Conservation (phyloP, 1,140 invertebrate species). For the Apocrypta bakeri region DNA sequence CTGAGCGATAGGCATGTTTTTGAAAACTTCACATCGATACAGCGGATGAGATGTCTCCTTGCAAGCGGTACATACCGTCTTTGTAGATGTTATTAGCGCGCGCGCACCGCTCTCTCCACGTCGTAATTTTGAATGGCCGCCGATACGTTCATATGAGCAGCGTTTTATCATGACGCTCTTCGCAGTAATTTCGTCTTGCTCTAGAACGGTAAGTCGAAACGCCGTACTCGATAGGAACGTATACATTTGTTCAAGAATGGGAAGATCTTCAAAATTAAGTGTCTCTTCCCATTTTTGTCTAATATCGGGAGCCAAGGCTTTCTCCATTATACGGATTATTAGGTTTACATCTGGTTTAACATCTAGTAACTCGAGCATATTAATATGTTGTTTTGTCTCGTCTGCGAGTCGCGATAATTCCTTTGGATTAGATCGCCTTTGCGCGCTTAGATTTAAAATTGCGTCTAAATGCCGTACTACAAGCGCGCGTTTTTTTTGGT, state of each 20-base stretch:
- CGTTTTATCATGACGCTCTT: no score
- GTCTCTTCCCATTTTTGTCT: neutral
- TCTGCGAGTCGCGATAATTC: neutral
- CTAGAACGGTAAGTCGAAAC: no score
- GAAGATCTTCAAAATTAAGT: neutral
- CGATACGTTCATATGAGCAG: no score
- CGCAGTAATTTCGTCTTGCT: no score
- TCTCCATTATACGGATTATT: neutral
- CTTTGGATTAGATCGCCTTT: neutral
- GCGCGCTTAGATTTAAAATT: neutral
- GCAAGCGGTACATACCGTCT: neutral
- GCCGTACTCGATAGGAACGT: neutral
- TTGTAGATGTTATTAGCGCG: neutral
- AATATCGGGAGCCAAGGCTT: neutral
- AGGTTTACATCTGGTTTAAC: neutral
- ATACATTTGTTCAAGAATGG: neutral
- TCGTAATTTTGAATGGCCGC: no score
- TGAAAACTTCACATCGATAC: neutral
- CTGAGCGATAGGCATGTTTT: neutral
- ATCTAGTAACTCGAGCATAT: neutral
- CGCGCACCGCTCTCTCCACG: no score
- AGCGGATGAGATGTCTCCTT: neutral
- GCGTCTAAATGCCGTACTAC: neutral
- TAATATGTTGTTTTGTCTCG: neutral
- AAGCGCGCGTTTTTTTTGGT: conserved; percentile 49